Percentiles rank a stretch among this genome's conserved stretches.
phyloP scores from a whole-genome alignment of 1,140 invertebrate genomes.

The Pinna nobilis region DNA sequence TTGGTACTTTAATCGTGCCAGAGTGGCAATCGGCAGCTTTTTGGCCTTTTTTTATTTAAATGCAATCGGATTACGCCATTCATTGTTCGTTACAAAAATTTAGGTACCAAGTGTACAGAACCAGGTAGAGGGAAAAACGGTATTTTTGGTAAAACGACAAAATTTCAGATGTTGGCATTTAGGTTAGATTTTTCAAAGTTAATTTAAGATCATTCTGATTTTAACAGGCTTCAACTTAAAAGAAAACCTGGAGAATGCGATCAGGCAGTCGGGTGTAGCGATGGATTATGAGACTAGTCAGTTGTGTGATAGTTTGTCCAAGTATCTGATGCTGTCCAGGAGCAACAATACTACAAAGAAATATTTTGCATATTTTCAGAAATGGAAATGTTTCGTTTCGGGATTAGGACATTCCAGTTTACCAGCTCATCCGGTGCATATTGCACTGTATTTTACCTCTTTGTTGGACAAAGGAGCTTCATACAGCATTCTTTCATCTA shows the following conservation, averaged over 20 bases:
- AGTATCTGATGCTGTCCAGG: background rate
- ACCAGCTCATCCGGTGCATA: conserved; percentile 20
- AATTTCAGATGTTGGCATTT: background rate
- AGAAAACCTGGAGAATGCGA: background rate
- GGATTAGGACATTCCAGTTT: background rate
- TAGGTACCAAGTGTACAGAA: background rate
- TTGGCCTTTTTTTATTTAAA: conserved; percentile 1
- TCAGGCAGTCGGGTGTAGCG: background rate
- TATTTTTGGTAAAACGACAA: background rate
- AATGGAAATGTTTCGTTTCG: conserved; percentile 18
- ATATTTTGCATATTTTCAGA: conserved; percentile 18
- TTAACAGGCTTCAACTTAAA: background rate
- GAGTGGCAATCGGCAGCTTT: background rate
- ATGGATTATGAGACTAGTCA: background rate
- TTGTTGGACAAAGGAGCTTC: conserved; percentile 1
- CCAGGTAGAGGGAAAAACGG: background rate
- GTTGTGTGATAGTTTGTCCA: background rate
- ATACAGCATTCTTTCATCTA: background rate
- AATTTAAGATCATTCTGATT: background rate
- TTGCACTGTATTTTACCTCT: conserved; percentile 19
- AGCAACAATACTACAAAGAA: conserved; percentile 19
- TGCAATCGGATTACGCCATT: background rate
- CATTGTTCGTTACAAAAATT: background rate
- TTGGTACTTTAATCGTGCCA: conserved; percentile 4
- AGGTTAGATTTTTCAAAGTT: background rate